Base-by-base conservation (phyloP, 2,888 invertebrate genomes). In the Caradrina clavipalpis region DNA sequence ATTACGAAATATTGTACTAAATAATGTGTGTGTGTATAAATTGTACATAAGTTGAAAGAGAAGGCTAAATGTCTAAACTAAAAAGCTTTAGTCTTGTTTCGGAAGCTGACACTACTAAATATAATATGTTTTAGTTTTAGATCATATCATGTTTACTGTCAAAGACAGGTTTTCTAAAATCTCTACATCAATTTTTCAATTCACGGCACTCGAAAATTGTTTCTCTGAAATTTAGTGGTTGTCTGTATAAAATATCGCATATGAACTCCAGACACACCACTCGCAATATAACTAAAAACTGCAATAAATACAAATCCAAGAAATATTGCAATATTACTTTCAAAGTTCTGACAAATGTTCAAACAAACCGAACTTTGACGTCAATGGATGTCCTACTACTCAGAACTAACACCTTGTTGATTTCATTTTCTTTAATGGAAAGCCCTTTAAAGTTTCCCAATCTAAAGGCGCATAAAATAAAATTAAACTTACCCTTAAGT, bases 401-500 rank as follows among this genome's bases (percentile, higher is more conserved):
- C 6, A 58, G 39, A 75, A 55, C 55, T 66, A 59, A 69, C 50
- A 73, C 67, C 73, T 73, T 73, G 73, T 75, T 67, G 70, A 75
- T 77, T 74, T 63, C 65, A 80, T 82, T 82, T 65, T 69, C 56
- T 47, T 47, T 72, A 84, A 70, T 82, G 67, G 47, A 72, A 80
- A 69, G 55, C 73, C 69, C 50, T 82, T 73, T 66, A 49, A 84
- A 84, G 69, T 82, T 83, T 76, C 42, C 59, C 69, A 71, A 85
- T 80, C 78, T 73, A 77, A 85, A 71, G 68, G 61, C 69, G 21
- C 54, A 69, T 83, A 67, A 74, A 81, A 77, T 85, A 66, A 78
- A 83, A 80, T 81, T 72, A 70, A 79, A 83, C 62, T 77, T 76
- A 39, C 47, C 50, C 57, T 75, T 19, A 66, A 76, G 65, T 53